Evolutionary conservation across 2,888 invertebrate genomes (phyloP), one percentile per base, ranked within the genome.

Genomic region (Melangyna quadrimaculata): DNA sequence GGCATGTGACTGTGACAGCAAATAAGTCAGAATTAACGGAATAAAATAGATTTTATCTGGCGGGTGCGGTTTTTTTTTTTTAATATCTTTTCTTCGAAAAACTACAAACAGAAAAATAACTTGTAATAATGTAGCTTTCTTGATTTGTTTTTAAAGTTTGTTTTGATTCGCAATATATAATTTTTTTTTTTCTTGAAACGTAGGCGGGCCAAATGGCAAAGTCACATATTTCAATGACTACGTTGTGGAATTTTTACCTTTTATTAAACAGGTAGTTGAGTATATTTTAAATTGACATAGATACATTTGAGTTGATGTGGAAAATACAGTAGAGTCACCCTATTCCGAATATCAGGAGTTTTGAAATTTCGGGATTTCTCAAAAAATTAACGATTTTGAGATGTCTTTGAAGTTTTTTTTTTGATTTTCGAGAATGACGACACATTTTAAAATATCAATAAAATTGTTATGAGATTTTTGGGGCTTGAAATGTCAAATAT

Each of bases 181-280:
- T 61, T 61, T 40, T 40, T 17, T 29, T 29, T 61, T 37, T 19
- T 10, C 22, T 32, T 3, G 17, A 43, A 43, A 24, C 8, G 63
- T 65, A 19, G 65, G 65, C 45, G 65, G 19, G 19, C 1, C 10
- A 45, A 29, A 65, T 45, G 24, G 43, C 43, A 45, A 65, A 43
- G 45, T 45, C 45, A 65, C 45, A 45, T 65, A 45, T 57, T 37
- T 61, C 40, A 59, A 27, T 43, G 40, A 29, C 45, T 1, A 63
- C 63, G 17, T 29, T 45, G 45, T 45, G 65, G 65, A 65, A 65
- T 65, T 17, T 63, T 43, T 63, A 40, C n/a, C 19, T 29, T 19
- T 29, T 7, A 37, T 29, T 7, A 37, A 43, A 63, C 63, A 43
- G 63, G 43, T 63, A 63, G n/a, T 63, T 17, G 19, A 29, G 10